Conservation (phyloP, 2,113 vertebrate genomes). For the Candoia aspera region DNA sequence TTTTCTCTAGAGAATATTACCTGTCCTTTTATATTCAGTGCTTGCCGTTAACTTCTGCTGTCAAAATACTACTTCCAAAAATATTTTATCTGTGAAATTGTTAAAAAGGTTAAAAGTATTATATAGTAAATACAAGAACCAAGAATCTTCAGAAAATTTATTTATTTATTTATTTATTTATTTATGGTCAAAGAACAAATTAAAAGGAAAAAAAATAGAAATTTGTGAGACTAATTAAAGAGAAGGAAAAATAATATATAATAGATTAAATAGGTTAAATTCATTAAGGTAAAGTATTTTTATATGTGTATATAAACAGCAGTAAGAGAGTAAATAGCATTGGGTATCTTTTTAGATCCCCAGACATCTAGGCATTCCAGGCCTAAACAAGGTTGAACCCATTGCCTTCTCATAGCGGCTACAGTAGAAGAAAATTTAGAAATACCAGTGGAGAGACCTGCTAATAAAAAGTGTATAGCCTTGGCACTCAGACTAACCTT, state of each 20-base stretch:
- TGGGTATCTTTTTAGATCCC: background rate
- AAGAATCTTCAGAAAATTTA: background rate
- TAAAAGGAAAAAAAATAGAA: background rate
- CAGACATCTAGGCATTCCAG: background rate
- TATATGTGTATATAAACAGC: background rate
- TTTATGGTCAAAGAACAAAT: background rate
- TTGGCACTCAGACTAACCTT: background rate
- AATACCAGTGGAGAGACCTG: background rate
- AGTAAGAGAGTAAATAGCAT: background rate
- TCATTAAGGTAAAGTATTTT: background rate
- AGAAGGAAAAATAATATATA: background rate
- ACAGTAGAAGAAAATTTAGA: background rate
- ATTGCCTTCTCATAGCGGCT: background rate
- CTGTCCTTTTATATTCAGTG: background rate
- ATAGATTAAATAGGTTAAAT: background rate
- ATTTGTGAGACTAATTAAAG: background rate
- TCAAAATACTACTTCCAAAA: background rate
- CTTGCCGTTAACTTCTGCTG: background rate
- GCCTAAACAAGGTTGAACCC: no score
- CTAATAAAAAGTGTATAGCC: background rate
- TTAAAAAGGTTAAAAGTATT: background rate
- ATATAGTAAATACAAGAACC: background rate
- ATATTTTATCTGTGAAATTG: background rate
- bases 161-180: background rate
- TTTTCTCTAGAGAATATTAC: background rate